Evolutionary conservation across 2,113 vertebrate genomes (phyloP).

Genomic region (Laticauda laticaudata): DNA sequence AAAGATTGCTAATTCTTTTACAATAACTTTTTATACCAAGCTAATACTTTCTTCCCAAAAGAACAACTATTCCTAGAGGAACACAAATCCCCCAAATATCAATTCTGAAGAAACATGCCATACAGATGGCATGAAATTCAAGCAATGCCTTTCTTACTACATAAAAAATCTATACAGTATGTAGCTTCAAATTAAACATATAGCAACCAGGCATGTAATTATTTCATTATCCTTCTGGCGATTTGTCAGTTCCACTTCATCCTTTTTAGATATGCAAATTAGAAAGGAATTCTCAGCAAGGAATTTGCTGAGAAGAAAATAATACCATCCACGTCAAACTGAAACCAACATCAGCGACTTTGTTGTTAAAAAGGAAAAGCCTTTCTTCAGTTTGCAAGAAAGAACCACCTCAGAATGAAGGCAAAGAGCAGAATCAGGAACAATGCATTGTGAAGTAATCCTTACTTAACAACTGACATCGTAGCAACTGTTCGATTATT

Average conservation of each 20-base stretch:
- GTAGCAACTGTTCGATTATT: not conserved
- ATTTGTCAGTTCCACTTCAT: not conserved
- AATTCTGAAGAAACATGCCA: not conserved
- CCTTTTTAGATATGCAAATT: not conserved
- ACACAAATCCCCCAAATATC: not conserved
- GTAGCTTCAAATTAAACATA: not conserved
- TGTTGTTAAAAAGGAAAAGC: not conserved
- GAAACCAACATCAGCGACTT: not conserved
- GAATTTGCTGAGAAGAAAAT: not conserved
- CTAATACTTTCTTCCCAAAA: not conserved
- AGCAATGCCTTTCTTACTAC: not conserved
- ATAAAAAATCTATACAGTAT: too few species aligned
- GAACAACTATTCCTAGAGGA: not conserved
- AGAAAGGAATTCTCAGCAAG: not conserved
- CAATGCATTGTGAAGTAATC: not conserved
- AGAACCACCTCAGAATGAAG: not conserved
- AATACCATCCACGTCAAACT: not conserved
- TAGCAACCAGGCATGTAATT: not conserved
- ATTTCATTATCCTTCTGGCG: not conserved
- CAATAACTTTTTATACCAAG: not conserved
- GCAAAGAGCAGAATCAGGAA: not conserved
- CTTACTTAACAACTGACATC: not conserved
- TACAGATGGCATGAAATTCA: not conserved
- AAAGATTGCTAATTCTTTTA: not conserved
- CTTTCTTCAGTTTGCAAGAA: not conserved